phyloP scores from a whole-genome alignment of 2,113 vertebrate genomes.

The Patagioenas fasciata region DNA sequence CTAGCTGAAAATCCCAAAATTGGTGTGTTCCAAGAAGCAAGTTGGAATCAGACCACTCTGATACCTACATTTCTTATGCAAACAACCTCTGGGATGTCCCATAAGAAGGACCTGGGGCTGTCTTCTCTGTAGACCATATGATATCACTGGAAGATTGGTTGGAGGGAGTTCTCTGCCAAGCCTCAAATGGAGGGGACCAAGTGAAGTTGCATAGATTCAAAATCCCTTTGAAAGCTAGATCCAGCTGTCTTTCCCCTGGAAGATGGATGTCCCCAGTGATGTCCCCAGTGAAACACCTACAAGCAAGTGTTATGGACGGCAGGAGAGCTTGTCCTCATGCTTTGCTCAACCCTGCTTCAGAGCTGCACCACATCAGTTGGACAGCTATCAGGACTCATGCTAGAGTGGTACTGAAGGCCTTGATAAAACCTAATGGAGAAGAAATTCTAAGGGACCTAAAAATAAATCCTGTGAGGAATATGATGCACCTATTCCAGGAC shows the following conservation, averaged over 20 bases:
- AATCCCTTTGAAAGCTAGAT: background rate
- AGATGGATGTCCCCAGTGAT: background rate
- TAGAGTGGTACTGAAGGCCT: background rate
- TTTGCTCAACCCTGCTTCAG: background rate
- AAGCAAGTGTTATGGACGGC: background rate
- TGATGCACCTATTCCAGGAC: background rate
- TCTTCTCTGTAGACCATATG: background rate
- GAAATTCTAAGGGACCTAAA: background rate
- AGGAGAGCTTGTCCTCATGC: background rate
- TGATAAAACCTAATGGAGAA: background rate
- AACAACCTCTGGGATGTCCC: background rate
- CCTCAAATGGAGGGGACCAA: background rate
- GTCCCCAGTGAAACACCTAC: background rate
- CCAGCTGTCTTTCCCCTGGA: background rate
- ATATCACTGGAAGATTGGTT: background rate
- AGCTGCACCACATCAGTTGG: background rate
- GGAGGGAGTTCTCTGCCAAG: background rate
- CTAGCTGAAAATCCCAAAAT: accelerated
- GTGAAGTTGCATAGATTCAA: background rate
- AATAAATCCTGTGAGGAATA: background rate
- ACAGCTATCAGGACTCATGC: background rate
- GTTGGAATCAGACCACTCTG: background rate
- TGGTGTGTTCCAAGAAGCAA: background rate
- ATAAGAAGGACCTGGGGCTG: background rate
- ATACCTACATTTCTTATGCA: background rate